Evolutionary conservation across 2,113 vertebrate species (phyloP).

Genomic region (Caranx melampygus): DNA sequence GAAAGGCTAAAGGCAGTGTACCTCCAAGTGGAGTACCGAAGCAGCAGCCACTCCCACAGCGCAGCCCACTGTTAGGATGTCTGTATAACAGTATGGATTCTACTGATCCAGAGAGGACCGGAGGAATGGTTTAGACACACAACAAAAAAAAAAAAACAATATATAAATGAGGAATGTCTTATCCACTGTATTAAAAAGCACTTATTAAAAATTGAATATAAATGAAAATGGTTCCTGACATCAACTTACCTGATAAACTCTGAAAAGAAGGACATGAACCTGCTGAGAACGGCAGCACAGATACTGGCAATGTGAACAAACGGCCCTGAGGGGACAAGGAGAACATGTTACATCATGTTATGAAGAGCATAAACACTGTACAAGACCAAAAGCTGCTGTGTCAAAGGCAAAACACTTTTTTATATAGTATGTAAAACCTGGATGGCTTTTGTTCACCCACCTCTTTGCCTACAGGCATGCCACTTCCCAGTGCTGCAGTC

Average conservation of each 20-base stretch:
- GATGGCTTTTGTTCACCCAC: constrained; percentile 72
- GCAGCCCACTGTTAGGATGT: constrained; percentile 97
- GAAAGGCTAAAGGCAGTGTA: constrained; percentile 55
- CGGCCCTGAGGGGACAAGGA: constrained; percentile 83
- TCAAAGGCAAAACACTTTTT: too few species aligned
- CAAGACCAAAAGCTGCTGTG: neutral
- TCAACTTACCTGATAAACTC: constrained; percentile 91
- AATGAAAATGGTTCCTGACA: constrained; percentile 12
- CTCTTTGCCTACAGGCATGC: constrained; percentile 96
- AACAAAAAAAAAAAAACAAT: neutral
- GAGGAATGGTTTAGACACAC: neutral
- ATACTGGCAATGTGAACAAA: constrained; percentile 98
- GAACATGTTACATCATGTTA: fast-evolving
- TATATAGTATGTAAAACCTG: too few species aligned
- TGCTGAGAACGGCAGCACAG: constrained; percentile 93
- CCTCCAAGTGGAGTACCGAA: constrained; percentile 98
- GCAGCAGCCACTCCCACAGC: constrained; percentile 97
- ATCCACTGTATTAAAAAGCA: neutral
- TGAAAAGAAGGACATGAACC: constrained; percentile 92
- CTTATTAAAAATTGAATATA: neutral
- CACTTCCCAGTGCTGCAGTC: constrained; percentile 92
- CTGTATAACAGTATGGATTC: constrained; percentile 96
- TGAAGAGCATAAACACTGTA: neutral
- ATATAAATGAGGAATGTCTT: constrained; percentile 2
- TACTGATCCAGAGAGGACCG: constrained; percentile 86